A percentile compares a stretch with the other conserved stretches of the same genome.
Evolutionary conservation across 2,113 vertebrate genomes (phyloP).

Genomic region (Thymallus thymallus): DNA sequence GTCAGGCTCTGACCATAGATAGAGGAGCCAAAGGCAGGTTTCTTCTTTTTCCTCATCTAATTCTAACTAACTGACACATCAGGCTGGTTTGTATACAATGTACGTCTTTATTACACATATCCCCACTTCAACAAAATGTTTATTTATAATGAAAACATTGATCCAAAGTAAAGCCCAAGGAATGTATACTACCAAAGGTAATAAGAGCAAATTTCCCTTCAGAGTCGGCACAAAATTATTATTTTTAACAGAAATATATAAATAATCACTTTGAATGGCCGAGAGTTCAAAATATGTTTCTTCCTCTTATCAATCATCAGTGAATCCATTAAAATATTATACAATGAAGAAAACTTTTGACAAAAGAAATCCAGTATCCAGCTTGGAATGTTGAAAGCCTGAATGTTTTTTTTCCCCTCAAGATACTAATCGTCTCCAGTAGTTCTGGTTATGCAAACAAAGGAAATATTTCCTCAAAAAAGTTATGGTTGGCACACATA

Average conservation of each 20-base stretch:
- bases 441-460: slow-evolving; percentile 48
- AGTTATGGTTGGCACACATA: not conserved
- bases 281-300: slow-evolving; percentile 38
- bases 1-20: too few species aligned
- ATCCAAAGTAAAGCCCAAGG: slow-evolving; percentile 5
- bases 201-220: slow-evolving; percentile 16
- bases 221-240: slow-evolving; percentile 48
- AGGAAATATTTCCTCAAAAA: slow-evolving; percentile 37
- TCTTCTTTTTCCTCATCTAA: too few species aligned
- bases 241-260: slow-evolving; percentile 31
- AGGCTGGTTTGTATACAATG: not conserved
- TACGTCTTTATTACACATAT: slow-evolving; percentile 53
- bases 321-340: slow-evolving; percentile 17
- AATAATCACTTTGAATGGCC: slow-evolving; percentile 55
- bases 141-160: slow-evolving; percentile 19
- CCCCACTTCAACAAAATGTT: slow-evolving; percentile 27
- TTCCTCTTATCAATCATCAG: slow-evolving; percentile 28
- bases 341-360: slow-evolving; percentile 9
- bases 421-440: slow-evolving; percentile 46
- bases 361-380: slow-evolving; percentile 54
- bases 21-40: too few species aligned
- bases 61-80: too few species aligned
- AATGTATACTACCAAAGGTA: slow-evolving; percentile 8
- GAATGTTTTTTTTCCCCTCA: slow-evolving; percentile 34
- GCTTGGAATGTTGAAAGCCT: slow-evolving; percentile 66